These are phyloP conservation scores for Acrocyrtus sp. DNA, from an alignment of 2,888 invertebrate genomes.

Conservation along the genomic window DNA sequence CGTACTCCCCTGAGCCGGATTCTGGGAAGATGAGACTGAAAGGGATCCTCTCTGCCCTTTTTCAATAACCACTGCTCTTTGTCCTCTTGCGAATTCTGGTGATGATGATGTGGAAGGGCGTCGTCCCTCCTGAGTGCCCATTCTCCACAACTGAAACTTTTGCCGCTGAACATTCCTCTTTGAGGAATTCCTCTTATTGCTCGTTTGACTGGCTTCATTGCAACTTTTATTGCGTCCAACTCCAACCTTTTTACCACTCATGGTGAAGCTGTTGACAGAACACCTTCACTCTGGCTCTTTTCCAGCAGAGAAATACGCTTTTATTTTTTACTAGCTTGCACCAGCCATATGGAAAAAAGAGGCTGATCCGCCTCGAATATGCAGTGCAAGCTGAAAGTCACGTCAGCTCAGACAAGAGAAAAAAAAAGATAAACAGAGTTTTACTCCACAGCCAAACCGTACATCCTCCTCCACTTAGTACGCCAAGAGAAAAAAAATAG, in stretches of 20 bases:
- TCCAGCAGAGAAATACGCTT: no score
- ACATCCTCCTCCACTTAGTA: conserved; percentile 7
- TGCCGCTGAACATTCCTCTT: conserved; percentile 20
- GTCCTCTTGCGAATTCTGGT: conserved; percentile 1
- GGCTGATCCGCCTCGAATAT: no score
- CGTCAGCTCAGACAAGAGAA: no score
- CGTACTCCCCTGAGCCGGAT: conserved; percentile 39
- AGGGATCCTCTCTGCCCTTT: neutral
- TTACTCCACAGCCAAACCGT: no score
- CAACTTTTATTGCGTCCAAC: neutral
- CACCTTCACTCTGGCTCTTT: neutral
- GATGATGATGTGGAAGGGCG: neutral
- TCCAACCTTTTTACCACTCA: neutral
- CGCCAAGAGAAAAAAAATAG: no score
- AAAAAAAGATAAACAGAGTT: no score
- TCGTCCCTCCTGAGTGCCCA: neutral
- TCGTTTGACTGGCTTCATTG: neutral
- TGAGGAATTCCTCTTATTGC: neutral
- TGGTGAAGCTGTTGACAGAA: no score
- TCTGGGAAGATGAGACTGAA: conserved; percentile 13
- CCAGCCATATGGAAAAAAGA: no score
- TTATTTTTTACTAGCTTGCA: neutral
- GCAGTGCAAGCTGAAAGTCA: no score
- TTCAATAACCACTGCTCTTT: conserved; percentile 1
- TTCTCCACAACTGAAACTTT: conserved; percentile 29